A percentile compares a stretch with the other conserved stretches of the same genome.
phyloP scores from a whole-genome alignment of 1,140 invertebrate genomes.

The Drosophila watanabei region DNA sequence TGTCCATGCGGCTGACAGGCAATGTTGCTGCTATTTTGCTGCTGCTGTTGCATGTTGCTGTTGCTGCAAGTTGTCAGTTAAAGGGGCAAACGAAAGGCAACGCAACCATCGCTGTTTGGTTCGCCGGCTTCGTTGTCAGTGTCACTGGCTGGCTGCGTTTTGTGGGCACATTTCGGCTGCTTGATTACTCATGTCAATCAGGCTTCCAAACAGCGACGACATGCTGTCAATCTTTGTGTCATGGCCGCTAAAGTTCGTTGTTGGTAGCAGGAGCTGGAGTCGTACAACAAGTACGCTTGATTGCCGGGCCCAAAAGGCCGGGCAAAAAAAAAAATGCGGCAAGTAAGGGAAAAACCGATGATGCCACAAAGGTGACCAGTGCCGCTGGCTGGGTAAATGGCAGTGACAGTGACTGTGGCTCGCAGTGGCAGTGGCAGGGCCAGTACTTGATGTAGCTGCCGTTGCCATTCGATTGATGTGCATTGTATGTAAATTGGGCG shows the following conservation, averaged over 20 bases:
- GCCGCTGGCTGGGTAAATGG: slow-evolving; percentile 55
- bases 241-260: slow-evolving; percentile 75
- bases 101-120: slow-evolving; percentile 44
- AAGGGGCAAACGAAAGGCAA: slow-evolving; percentile 46
- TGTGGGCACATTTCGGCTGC: slow-evolving; percentile 83
- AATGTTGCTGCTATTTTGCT: slow-evolving; percentile 13
- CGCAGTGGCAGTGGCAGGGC: slow-evolving; percentile 41
- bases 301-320: slow-evolving; percentile 60
- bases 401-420: slow-evolving; percentile 49
- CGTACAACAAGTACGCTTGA: slow-evolving; percentile 79
- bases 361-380: slow-evolving; percentile 77
- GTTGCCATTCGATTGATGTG: slow-evolving; percentile 75
- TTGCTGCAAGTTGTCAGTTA: slow-evolving; percentile 51
- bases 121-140: slow-evolving; percentile 67
- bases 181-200: slow-evolving; percentile 85
- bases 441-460: slow-evolving; percentile 51
- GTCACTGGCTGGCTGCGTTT: slow-evolving; percentile 81
- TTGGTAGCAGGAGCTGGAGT: slow-evolving; percentile 49
- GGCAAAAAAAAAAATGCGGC: slow-evolving; percentile 7
- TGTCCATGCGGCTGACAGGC: slow-evolving; percentile 19
- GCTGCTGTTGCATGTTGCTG: slow-evolving; percentile 1
- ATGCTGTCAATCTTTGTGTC: slow-evolving; percentile 84
- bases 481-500: slow-evolving; percentile 84
- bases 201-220: slow-evolving; percentile 83
- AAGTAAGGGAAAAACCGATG: slow-evolving; percentile 53